Conservation (phyloP, 1,140 invertebrate genomes). For the Euura lappo region DNA sequence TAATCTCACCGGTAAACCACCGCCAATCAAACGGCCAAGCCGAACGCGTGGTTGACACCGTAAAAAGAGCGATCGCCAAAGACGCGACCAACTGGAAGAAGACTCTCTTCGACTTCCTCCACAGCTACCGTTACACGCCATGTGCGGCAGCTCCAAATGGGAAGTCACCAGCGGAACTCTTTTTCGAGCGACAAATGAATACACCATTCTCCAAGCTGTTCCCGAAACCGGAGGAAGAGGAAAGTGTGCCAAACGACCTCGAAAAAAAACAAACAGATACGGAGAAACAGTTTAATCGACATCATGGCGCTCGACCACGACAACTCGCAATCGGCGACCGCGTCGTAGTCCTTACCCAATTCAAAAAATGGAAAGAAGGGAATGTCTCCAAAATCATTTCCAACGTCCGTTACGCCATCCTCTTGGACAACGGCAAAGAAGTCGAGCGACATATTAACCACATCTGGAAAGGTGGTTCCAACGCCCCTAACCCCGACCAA, state of each 20-base stretch:
- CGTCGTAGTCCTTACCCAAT: constrained; percentile 8
- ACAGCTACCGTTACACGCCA: constrained; percentile 12
- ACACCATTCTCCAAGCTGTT: constrained; percentile 7
- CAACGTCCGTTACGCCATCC: constrained; percentile 4
- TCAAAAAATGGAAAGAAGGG: neutral
- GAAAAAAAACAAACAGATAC: neutral
- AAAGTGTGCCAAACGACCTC: neutral
- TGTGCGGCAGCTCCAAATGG: neutral
- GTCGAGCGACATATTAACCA: constrained; percentile 14
- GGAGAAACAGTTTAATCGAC: neutral
- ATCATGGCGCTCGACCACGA: constrained; percentile 13
- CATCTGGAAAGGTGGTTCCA: neutral
- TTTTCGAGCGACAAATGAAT: constrained; percentile 7
- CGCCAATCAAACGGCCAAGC: constrained; percentile 32
- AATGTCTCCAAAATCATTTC: constrained; percentile 4
- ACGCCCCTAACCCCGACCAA: neutral
- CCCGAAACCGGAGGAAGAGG: neutral
- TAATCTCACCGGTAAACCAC: constrained; percentile 28
- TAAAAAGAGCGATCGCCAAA: constrained; percentile 1
- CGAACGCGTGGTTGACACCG: constrained; percentile 31
- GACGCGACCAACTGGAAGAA: neutral
- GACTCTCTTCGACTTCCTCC: neutral
- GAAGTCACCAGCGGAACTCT: constrained; percentile 9
- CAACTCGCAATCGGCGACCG: constrained; percentile 11
- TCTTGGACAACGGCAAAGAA: constrained; percentile 12